Evolutionary conservation across 2,888 invertebrate genomes (phyloP), one percentile per base, ranked within the genome.

Genomic region (Hedychridium roseum): DNA sequence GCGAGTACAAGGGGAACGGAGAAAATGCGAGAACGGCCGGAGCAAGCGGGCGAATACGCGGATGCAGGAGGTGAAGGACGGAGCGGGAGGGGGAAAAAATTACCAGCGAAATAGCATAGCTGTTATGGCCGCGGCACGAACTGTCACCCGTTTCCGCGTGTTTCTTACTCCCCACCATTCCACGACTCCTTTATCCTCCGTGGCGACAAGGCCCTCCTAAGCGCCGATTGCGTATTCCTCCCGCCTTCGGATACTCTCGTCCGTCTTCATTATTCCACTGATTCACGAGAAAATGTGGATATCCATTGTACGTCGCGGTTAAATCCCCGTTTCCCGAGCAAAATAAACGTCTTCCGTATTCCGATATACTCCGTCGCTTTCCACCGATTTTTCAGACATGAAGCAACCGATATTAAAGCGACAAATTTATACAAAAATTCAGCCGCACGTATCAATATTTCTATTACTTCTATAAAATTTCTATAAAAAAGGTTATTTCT

Each of bases 131-230:
- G 57, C 68, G 57, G 73, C 74, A 76, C 73, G 75, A 76, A 73
- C 74, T 74, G 77, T 75, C 76, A 75, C 66, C 68, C 62, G 71
- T 76, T 78, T 77, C 76, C 75, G 76, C 74, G 74, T 76, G 70
- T 70, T 74, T 71, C 73, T 69, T 73, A 66, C 68, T 66, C 64
- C 58, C 50, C 46, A 58, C 54, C 66, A 62, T 64, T 59, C 61
- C 65, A 60, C 57, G 57, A 61, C 55, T 69, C 60, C 66, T 66
- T 66, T 66, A 67, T 66, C 61, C 66, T 60, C 60, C 43, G 56
- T 62, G 61, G 59, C 66, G 63, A 57, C 62, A 59, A 49, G 54
- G 36, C 34, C 50, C 23, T 7, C 14, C 43, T 15, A 11, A 6
- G 35, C 28, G 9, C 53, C 35, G 28, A 11, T 27, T 34, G 55